phyloP scores from a whole-genome alignment of 2,797 vertebrate genomes.

The Crocodylus rhombifer region DNA sequence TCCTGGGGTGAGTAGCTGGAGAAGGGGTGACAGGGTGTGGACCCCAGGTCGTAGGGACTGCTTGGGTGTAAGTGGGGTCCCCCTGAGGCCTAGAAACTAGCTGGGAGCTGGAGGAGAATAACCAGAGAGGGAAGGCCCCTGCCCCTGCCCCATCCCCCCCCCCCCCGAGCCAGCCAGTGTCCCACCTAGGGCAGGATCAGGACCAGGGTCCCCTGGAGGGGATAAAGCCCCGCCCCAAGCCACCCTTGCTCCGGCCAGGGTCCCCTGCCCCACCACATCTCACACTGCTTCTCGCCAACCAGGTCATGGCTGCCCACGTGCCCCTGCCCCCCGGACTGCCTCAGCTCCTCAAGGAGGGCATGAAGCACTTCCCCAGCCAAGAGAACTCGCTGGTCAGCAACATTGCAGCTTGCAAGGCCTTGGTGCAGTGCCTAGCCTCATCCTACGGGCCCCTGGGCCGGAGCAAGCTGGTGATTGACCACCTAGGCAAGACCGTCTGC shows the following conservation, averaged over 20 bases:
- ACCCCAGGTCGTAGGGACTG: background rate
- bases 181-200: background rate
- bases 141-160: background rate
- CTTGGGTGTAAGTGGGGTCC: too few relatives aligned
- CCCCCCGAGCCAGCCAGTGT: background rate
- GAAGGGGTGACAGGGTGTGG: background rate
- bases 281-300: background rate
- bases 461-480: slow-evolving; percentile 38
- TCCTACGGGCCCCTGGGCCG: slow-evolving; percentile 30
- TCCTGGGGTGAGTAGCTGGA: too few relatives aligned
- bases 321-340: slow-evolving; percentile 6
- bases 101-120: background rate
- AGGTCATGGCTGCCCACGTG: slow-evolving; percentile 43
- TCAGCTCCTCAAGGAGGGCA: background rate
- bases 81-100: background rate
- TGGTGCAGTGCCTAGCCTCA: background rate
- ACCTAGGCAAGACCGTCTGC: background rate
- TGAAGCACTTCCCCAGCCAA: slow-evolving; percentile 1
- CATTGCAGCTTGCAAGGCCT: background rate
- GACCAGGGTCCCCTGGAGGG: background rate
- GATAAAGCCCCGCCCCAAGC: background rate
- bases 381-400: slow-evolving; percentile 31
- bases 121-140: too few relatives aligned
- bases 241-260: background rate
- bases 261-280: background rate